Evolutionary conservation across 2,113 vertebrate genomes (phyloP), one percentile per base, ranked within the genome.

Genomic region (Clupea harengus): DNA sequence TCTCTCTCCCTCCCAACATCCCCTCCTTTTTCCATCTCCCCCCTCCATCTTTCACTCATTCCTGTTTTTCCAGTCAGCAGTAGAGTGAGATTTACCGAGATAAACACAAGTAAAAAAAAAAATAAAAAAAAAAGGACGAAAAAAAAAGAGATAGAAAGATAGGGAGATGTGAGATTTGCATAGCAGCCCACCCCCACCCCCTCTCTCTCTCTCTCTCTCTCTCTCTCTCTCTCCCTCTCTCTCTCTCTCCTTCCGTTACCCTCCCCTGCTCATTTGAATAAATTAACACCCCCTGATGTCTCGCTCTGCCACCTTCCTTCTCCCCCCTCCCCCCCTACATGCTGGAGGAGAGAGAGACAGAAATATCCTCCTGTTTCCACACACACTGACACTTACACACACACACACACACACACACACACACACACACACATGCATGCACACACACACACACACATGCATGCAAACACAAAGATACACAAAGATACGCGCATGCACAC

Each of bases 221-320:
- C 17, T n/a, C 54, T 22, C 54, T 60, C 57, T n/a, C 18, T 64
- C 22, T 22, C 18, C 4, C 57, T 22, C 57, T 83, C 50, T 49
- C 83, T 86, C 28, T 57, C 64, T 82, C 83, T 86, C 50, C 82
- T 49, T 82, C 85, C 81, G 93, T 88, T 94, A 93, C 93, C 91
- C 92, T 93, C 91, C 89, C 87, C 85, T 88, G 91, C 92, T 94
- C 93, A 94, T 95, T 94, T 95, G 91, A 96, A 95, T 95, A 95
- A 94, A 95, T 95, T 94, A 95, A 92, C 94, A 94, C 93, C 89
- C 83, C 91, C 91, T 92, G 89, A 93, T 92, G 91, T 93, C 90
- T 92, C 87, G 28, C 89, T 86, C 84, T 81, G 49, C 85, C 88
- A 88, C 90, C 85, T 60, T 83, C 88, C 85, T 80, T 52, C 83